Evolutionary conservation across 2,113 vertebrate species (phyloP), one percentile per base, ranked within the genome.

Genomic region (Halcyon malimbica): DNA sequence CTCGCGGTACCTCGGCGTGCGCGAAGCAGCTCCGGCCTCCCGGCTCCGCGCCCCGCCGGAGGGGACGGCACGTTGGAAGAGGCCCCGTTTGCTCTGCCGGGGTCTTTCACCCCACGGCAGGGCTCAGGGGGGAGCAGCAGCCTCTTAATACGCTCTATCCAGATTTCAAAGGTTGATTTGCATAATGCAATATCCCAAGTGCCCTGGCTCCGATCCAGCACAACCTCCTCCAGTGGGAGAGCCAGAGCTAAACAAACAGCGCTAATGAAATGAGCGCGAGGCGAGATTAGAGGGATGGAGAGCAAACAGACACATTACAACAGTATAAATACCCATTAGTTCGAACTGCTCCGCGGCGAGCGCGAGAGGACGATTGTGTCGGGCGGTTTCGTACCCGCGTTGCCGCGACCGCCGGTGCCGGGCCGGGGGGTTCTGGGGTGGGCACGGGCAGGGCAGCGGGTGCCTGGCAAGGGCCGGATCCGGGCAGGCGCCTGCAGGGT

Each of bases 171-270:
- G 90, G 3, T 73, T 73, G 64, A 67, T 96, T 98, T 98, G 98
- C 98, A 98, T 98, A 97, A 97, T 96, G 98, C 97, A 98, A 97
- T 98, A 98, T 98, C 97, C 97, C 95, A 75, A 95, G 96, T 88
- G 92, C 97, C 96, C 93, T 97, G 97, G 97, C 96, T 60, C 6
- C 0, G 3, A 44, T 95, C 97, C 97, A 97, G 96, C 89, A 37
- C 94, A 91, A 10, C 95, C 96, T 92, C 90, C 93, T 96, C 92
- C 59, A 29, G 95, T 76, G 92, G 93, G 81, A 90, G 96, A 95
- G 94, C 93, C 90, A 87, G 94, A 80, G 90, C 94, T 96, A 95
- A 96, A 97, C 97, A 97, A 97, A 96, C 95, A 93, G 65, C 62
- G 25, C 93, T 96, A 93, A 95, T 95, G 96, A 96, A 96, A 95